Conservation (phyloP, 1,140 invertebrate species). For the Musca vetustissima region DNA sequence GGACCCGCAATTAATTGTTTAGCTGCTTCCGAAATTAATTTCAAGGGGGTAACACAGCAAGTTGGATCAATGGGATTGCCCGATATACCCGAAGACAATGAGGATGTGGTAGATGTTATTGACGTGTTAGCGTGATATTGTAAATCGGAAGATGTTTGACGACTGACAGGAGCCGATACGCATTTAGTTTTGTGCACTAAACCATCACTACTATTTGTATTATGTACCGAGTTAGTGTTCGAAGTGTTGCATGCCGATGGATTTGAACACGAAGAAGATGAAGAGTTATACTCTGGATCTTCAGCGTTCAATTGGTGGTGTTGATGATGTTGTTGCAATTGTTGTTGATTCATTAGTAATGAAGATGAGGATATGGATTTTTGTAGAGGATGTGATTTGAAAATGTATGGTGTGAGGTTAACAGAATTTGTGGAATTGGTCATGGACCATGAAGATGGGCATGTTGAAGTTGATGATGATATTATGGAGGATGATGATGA, state of each 20-base stretch:
- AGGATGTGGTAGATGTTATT: constrained; percentile 3
- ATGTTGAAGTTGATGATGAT: neutral
- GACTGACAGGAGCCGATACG: constrained; percentile 44
- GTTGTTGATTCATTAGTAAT: constrained; percentile 10
- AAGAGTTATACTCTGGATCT: constrained; percentile 18
- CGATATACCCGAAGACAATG: neutral
- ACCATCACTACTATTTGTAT: constrained; percentile 35
- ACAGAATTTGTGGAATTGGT: constrained; percentile 33
- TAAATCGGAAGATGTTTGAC: constrained; percentile 38
- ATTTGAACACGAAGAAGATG: constrained; percentile 32
- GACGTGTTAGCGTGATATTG: constrained; percentile 9
- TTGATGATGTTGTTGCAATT: constrained; percentile 10
- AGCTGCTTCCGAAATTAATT: constrained; percentile 41
- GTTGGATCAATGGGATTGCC: constrained; percentile 32
- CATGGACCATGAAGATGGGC: neutral
- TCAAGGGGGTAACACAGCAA: constrained; percentile 45
- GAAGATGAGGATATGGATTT: constrained; percentile 54
- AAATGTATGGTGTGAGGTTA: constrained; percentile 20
- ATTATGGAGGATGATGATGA: constrained; percentile 31
- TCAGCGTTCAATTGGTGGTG: neutral
- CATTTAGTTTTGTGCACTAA: constrained; percentile 26
- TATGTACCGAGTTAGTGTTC: neutral
- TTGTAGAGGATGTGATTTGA: constrained; percentile 40
- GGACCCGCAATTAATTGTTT: constrained; percentile 35
- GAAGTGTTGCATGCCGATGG: neutral